Evolutionary conservation across 2,888 invertebrate genomes (phyloP), one percentile per base, ranked within the genome.

Genomic region (Tinea semifulvella): DNA sequence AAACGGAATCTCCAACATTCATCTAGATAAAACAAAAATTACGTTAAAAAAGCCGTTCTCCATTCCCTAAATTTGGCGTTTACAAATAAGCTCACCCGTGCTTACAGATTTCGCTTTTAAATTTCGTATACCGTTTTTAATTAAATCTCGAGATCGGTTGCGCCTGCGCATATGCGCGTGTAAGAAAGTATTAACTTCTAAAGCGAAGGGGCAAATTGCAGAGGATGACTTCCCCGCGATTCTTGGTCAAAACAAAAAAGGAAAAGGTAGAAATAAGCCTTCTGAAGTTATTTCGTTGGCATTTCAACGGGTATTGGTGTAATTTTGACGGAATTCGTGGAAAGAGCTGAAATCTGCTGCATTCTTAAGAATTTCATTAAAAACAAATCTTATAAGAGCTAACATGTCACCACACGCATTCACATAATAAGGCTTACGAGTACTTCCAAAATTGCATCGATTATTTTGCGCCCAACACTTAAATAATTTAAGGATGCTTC

Each of bases 101-200:
- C 43, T 19, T 36, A 43, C 56, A 53, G 46, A 49, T 53, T 55
- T 52, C 55, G 56, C 57, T 59, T 55, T 56, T 52, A 52, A 54
- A 57, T 64, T 65, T 62, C 58, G 62, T 58, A 63, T 70, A 69
- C 68, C 66, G 71, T 71, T 73, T 71, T 73, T 72, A 73, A 73
- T 73, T 73, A 72, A 69, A 60, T 56, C 51, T 52, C 50, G 36
- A 36, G 36, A 50, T 47, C 50, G 55, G 52, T 49, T 58, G 59
- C 63, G 52, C 51, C 18, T 16, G 58, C 60, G 60, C 61, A 56
- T 52, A 52, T 57, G 60, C 65, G 36, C 36, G 36, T 36, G 69
- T 70, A 70, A 61, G 57, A 60, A 60, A 55, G 63, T 60, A 68
- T 71, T 68, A 69, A 58, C 56, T 60, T 67, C 59, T 60, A 56